A percentile compares a stretch with the other conserved stretches of the same genome.
Evolutionary conservation across 2,797 vertebrate genomes (phyloP).

Genomic region (Falco biarmicus): DNA sequence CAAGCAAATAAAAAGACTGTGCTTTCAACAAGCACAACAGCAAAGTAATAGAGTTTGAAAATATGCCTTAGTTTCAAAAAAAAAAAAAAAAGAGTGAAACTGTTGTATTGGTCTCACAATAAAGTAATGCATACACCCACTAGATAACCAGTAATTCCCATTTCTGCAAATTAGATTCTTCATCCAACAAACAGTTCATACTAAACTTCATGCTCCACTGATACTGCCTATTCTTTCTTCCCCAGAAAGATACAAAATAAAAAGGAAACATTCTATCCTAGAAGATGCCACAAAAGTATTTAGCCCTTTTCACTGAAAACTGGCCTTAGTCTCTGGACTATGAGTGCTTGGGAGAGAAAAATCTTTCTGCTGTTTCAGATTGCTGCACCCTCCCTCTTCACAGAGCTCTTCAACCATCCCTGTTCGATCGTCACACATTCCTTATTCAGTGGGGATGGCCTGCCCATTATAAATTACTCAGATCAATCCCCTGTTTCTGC

Average conservation of each 20-base stretch:
- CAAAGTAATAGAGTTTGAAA: neutral
- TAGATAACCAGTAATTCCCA: constrained; percentile 17
- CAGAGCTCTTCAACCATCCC: neutral
- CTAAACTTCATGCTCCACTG: neutral
- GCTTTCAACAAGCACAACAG: neutral
- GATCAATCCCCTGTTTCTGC: constrained; percentile 27
- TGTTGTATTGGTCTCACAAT: neutral
- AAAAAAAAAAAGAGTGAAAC: constrained; percentile 8
- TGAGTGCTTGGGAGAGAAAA: neutral
- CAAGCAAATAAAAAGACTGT: neutral
- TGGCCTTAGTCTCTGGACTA: constrained; percentile 1
- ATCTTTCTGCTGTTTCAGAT: neutral
- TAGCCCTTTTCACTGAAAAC: constrained; percentile 27
- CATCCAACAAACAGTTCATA: neutral
- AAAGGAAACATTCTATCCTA: constrained; percentile 24
- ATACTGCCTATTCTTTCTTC: neutral
- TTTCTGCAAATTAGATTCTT: constrained; percentile 34
- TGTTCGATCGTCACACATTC: neutral
- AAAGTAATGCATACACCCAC: neutral
- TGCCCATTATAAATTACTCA: neutral
- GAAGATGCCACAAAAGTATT: constrained; percentile 5
- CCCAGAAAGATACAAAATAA: neutral
- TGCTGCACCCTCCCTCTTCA: neutral
- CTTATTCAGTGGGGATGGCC: neutral
- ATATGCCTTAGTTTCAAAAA: neutral